These are phyloP conservation scores for Tridacna gigas DNA, from an alignment of 2,888 invertebrate species.

Conservation along the genomic window DNA sequence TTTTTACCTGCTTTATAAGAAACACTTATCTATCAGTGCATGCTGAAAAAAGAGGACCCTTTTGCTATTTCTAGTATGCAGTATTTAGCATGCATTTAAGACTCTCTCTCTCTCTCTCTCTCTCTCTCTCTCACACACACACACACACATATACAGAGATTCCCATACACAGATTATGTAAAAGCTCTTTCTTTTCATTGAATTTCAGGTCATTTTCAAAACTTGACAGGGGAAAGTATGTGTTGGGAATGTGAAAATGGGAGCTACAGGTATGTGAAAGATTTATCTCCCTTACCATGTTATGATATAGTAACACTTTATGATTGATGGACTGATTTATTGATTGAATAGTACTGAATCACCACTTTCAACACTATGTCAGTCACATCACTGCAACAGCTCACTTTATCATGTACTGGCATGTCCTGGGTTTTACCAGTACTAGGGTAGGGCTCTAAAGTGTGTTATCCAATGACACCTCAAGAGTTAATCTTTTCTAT, in stretches of 20 bases:
- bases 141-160: neutral
- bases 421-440: neutral
- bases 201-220: constrained; percentile 30
- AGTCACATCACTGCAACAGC: neutral
- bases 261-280: constrained; percentile 17
- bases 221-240: constrained; percentile 22
- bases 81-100: neutral
- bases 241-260: constrained; percentile 26
- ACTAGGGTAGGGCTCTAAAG: neutral
- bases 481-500: no score
- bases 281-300: neutral
- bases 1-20: neutral
- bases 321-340: neutral
- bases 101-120: neutral
- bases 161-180: neutral
- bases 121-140: neutral
- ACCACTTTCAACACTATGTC: neutral
- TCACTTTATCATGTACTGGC: neutral
- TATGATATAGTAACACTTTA: neutral
- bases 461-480: neutral
- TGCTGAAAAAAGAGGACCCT: neutral
- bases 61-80: neutral
- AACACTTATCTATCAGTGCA: neutral
- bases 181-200: neutral
- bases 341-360: neutral